Evolutionary conservation across 1,140 invertebrate species (phyloP).

Genomic region (Papilio dardanus): DNA sequence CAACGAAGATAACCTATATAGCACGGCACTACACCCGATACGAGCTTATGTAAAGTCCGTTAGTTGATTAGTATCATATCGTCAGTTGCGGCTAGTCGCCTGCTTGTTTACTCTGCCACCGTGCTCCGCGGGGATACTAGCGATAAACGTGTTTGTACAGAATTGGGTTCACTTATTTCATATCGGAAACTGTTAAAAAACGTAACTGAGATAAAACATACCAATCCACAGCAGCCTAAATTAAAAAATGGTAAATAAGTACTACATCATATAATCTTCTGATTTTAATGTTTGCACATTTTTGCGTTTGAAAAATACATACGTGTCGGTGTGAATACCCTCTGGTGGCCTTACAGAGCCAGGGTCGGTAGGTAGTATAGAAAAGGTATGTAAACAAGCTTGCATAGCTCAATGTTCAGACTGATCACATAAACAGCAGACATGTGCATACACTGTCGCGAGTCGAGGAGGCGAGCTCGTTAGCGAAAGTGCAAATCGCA

Average conservation of each 20-base stretch:
- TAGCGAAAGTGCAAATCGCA: conserved; percentile 38
- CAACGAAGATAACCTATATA: conserved; percentile 13
- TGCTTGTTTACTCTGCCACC: neutral
- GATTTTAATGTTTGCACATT: no score
- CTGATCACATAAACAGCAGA: neutral
- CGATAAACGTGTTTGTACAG: neutral
- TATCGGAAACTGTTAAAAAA: neutral
- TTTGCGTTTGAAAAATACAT: no score
- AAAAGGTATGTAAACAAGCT: neutral
- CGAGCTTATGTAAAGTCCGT: conserved; percentile 22
- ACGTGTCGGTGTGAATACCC: neutral
- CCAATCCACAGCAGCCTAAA: neutral
- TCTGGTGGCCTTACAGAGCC: neutral
- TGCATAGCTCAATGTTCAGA: neutral
- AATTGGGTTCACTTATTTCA: neutral
- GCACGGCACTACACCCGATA: neutral
- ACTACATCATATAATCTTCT: no score
- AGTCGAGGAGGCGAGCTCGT: neutral
- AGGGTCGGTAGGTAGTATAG: neutral
- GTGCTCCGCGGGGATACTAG: neutral
- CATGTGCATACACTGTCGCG: conserved; percentile 9
- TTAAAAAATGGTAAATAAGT: no score
- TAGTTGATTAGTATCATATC: conserved; percentile 19
- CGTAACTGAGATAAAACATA: neutral
- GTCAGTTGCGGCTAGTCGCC: neutral